Percentiles rank a stretch among this genome's conserved stretches.
Conservation (phyloP, 2,113 vertebrate species). For the Pelecanus crispus region DNA sequence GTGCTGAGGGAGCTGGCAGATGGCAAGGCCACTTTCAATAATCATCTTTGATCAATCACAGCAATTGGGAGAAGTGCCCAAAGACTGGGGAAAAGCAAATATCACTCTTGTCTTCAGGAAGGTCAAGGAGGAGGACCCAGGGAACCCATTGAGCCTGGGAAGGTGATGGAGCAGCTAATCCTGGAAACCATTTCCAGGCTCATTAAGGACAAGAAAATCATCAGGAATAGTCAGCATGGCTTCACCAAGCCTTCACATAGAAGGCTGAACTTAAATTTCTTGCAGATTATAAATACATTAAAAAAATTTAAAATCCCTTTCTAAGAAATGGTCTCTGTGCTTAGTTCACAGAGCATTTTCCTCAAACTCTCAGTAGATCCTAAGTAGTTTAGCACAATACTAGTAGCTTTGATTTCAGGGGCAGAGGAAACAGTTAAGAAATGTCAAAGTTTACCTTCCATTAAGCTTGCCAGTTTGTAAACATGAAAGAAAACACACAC, state of each 20-base stretch:
- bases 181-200: not conserved
- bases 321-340: not conserved
- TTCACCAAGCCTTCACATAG: not conserved
- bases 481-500: slow-evolving; percentile 3
- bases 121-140: not conserved
- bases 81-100: not conserved
- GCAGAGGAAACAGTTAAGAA: not conserved
- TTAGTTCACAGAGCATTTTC: not conserved
- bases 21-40: not conserved
- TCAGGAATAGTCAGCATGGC: not conserved
- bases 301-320: not conserved
- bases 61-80: not conserved
- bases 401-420: not conserved
- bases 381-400: not conserved
- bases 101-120: not conserved
- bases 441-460: not conserved
- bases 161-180: not conserved
- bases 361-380: slow-evolving; percentile 22
- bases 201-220: not conserved
- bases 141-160: not conserved
- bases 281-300: not conserved
- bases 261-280: not conserved
- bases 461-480: slow-evolving; percentile 15
- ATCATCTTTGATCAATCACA: not conserved
- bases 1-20: not conserved